These are phyloP conservation scores for Caenorhabditis sulstoni DNA, from an alignment of 2,888 invertebrate genomes.

Conservation along the genomic window DNA sequence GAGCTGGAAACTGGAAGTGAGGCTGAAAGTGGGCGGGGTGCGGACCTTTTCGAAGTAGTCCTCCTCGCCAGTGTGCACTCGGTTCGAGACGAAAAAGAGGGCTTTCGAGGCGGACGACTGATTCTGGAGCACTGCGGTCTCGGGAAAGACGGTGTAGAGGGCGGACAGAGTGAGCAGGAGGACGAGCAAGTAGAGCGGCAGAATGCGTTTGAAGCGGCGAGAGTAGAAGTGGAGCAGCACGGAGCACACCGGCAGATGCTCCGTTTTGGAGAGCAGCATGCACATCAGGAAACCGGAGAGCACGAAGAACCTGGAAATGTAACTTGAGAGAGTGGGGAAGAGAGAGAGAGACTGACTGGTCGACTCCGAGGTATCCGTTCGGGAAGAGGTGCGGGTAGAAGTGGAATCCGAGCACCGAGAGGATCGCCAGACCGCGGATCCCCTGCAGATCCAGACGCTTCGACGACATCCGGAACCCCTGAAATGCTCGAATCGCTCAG, in stretches of 20 bases:
- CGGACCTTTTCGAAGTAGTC: conserved; percentile 44
- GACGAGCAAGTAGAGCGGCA: conserved; percentile 42
- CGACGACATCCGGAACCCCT: not conserved
- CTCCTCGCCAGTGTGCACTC: conserved; percentile 41
- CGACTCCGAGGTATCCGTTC: conserved; percentile 66
- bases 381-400: conserved; percentile 55
- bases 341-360: conserved; percentile 43
- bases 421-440: conserved; percentile 58
- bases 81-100: conserved; percentile 40
- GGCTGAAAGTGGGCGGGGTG: not conserved
- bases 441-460: conserved; percentile 52
- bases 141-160: conserved; percentile 35
- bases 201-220: conserved; percentile 48
- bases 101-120: conserved; percentile 40
- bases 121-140: conserved; percentile 25
- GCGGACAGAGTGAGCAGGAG: conserved; percentile 23
- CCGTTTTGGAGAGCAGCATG: conserved; percentile 43
- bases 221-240: conserved; percentile 23
- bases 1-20: conserved; percentile 35
- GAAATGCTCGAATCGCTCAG: too few relatives aligned
- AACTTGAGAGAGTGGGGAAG: not conserved
- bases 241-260: conserved; percentile 16
- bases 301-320: conserved; percentile 42
- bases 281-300: conserved; percentile 52
- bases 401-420: conserved; percentile 60